phyloP scores from a whole-genome alignment of 2,888 invertebrate species.

The Kryphioiulus occultus region DNA sequence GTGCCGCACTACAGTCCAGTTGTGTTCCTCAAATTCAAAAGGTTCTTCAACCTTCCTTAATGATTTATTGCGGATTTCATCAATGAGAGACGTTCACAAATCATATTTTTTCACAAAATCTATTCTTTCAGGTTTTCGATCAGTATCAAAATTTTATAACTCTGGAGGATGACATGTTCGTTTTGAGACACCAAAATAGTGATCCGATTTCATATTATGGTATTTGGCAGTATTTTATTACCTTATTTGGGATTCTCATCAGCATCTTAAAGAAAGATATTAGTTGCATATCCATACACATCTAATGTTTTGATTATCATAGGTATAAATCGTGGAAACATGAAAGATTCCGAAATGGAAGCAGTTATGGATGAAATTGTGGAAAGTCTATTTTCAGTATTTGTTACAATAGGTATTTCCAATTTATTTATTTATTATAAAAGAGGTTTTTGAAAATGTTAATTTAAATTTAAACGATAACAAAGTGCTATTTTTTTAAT shows the following conservation, averaged over 20 bases:
- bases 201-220: constrained; percentile 92
- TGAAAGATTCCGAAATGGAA: constrained; percentile 95
- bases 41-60: constrained; percentile 62
- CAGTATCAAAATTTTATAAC: constrained; percentile 99
- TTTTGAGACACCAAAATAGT: constrained; percentile 89
- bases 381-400: constrained; percentile 95
- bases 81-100: neutral
- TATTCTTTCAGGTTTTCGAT: constrained; percentile 78
- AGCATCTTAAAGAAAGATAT: too few species aligned
- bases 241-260: too few species aligned
- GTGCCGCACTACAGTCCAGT: constrained; percentile 87
- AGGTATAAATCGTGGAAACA: constrained; percentile 93
- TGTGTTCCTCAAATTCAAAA: constrained; percentile 92
- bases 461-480: neutral
- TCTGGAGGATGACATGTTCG: constrained; percentile 96
- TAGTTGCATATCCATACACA: too few species aligned
- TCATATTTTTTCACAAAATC: too few species aligned
- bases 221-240: constrained; percentile 60
- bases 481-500: neutral
- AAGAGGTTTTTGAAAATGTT: neutral
- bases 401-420: constrained; percentile 88
- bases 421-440: constrained; percentile 57
- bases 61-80: neutral
- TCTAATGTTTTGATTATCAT: neutral
- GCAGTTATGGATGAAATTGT: constrained; percentile 91